A percentile compares a stretch with the other conserved stretches of the same genome.
These are phyloP conservation scores for Trochalopteron elliotii DNA, from an alignment of 2,113 vertebrate genomes.

Conservation along the genomic window DNA sequence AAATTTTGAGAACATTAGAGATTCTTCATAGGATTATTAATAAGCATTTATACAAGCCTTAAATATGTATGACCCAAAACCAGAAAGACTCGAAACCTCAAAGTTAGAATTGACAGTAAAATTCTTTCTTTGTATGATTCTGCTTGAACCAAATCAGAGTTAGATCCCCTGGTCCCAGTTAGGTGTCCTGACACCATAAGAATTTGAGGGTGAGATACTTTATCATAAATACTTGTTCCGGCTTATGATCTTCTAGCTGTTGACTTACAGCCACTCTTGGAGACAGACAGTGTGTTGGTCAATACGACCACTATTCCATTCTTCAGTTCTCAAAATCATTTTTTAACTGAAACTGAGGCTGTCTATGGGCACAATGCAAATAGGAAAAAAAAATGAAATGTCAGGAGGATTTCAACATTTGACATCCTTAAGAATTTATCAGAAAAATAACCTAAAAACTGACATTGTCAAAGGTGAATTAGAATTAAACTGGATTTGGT, in stretches of 20 bases:
- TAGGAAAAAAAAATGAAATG: neutral
- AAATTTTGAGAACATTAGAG: neutral
- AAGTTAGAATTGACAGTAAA: neutral
- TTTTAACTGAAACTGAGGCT: neutral
- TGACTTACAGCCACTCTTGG: neutral
- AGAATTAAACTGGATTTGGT: neutral
- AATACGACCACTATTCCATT: neutral
- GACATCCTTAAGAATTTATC: neutral
- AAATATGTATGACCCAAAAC: neutral
- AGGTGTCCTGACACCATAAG: neutral
- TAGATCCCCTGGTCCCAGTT: neutral
- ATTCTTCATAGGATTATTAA: neutral
- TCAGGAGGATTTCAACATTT: neutral
- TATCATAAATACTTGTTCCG: neutral
- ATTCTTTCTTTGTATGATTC: neutral
- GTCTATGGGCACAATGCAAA: neutral
- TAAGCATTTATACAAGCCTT: neutral
- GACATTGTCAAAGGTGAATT: neutral
- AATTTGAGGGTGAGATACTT: neutral
- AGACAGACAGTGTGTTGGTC: neutral
- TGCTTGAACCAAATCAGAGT: neutral
- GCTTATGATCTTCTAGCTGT: neutral
- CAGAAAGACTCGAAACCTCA: neutral
- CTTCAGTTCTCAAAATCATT: neutral
- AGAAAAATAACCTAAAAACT: neutral